phyloP scores from a whole-genome alignment of 2,113 vertebrate genomes.

The Cercocebus atys region DNA sequence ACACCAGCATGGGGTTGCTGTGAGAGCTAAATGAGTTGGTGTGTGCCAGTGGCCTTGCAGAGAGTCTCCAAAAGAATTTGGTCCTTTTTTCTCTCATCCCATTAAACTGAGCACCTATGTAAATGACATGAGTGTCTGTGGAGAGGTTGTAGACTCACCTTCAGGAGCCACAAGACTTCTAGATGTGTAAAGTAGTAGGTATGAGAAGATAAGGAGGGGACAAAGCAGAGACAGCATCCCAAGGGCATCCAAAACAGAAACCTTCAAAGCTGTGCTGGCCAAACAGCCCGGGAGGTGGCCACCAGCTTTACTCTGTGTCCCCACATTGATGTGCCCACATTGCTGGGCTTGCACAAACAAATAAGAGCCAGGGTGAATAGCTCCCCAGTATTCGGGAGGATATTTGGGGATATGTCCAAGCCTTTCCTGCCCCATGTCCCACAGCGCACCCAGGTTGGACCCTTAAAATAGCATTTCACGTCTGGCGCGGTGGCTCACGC shows the following conservation, averaged over 20 bases:
- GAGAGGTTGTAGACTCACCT: background rate
- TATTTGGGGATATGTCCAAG: background rate
- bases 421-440: background rate
- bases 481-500: accelerated
- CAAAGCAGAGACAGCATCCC: background rate
- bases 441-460: background rate
- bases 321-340: too few relatives aligned
- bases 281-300: background rate
- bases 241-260: background rate
- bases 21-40: background rate
- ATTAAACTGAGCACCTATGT: background rate
- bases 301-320: too few relatives aligned
- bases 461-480: background rate
- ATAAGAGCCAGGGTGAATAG: background rate
- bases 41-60: too few relatives aligned
- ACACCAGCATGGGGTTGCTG: accelerated
- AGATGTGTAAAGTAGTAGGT: background rate
- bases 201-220: background rate
- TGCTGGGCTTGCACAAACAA: background rate
- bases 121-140: accelerated
- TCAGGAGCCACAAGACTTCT: background rate
- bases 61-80: background rate
- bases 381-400: background rate
- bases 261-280: background rate
- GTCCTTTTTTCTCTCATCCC: background rate